phyloP scores from a whole-genome alignment of 2,888 invertebrate genomes.

The Acanthococcus lagerstroemiae region DNA sequence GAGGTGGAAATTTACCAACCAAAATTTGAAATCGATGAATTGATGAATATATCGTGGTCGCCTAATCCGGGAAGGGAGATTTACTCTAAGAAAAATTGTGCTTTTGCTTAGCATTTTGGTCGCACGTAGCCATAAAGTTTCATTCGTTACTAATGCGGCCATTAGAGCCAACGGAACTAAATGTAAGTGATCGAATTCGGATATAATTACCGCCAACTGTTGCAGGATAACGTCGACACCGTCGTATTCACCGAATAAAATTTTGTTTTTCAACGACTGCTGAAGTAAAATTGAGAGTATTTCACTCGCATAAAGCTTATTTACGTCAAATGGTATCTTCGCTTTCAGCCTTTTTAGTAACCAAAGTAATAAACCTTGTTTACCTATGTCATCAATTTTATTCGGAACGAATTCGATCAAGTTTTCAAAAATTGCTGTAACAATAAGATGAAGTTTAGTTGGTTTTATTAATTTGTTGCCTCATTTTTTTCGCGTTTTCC shows the following conservation, averaged over 20 bases:
- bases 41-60: no score
- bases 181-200: neutral
- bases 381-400: constrained; percentile 70
- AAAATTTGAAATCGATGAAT: no score
- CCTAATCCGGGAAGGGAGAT: no score
- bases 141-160: no score
- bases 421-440: constrained; percentile 86
- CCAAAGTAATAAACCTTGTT: constrained; percentile 87
- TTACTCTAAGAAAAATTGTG: neutral
- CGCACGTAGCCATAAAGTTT: no score
- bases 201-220: constrained; percentile 66
- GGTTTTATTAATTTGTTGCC: no score
- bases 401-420: constrained; percentile 82
- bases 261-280: constrained; percentile 70
- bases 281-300: constrained; percentile 90
- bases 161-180: neutral
- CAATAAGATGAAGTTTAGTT: no score
- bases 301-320: constrained; percentile 92
- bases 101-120: neutral
- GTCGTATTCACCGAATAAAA: constrained; percentile 78
- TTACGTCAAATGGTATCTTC: constrained; percentile 85
- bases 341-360: constrained; percentile 77
- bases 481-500: no score
- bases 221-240: constrained; percentile 93
- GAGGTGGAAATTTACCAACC: no score